Conservation (phyloP, 2,797 vertebrate species). For the Sandelia bainsii region DNA sequence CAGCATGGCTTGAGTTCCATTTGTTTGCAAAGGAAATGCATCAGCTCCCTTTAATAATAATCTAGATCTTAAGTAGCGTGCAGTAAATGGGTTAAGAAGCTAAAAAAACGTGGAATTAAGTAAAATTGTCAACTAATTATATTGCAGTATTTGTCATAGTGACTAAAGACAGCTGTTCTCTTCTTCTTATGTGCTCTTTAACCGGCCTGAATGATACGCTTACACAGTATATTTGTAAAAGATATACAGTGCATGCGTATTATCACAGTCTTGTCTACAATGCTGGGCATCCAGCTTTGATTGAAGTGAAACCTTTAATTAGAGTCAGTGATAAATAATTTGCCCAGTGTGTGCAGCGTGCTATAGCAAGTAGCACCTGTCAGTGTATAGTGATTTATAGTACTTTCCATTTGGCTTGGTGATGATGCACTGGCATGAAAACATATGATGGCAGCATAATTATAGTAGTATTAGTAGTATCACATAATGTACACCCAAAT, state of each 20-base stretch:
- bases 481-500: not conserved
- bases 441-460: not conserved
- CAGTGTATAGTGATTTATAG: not conserved
- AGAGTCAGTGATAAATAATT: not conserved
- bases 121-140: not conserved
- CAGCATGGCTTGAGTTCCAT: conserved; percentile 14
- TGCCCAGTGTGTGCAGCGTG: not conserved
- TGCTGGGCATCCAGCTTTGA: not conserved
- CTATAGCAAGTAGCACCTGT: not conserved
- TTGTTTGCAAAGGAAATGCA: conserved; percentile 21
- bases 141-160: not conserved
- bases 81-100: not conserved
- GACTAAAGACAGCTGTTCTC: not conserved
- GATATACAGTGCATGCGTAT: not conserved
- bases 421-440: not conserved
- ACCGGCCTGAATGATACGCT: not conserved
- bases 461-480: not conserved
- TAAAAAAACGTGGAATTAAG: not conserved
- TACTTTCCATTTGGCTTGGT: not conserved
- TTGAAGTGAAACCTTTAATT: not conserved
- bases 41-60: not conserved
- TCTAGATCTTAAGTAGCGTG: not conserved
- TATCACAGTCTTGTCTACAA: not conserved
- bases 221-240: not conserved
- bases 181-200: not conserved